Conservation (phyloP, 2,888 invertebrate genomes). For the Sussaba pulchella region DNA sequence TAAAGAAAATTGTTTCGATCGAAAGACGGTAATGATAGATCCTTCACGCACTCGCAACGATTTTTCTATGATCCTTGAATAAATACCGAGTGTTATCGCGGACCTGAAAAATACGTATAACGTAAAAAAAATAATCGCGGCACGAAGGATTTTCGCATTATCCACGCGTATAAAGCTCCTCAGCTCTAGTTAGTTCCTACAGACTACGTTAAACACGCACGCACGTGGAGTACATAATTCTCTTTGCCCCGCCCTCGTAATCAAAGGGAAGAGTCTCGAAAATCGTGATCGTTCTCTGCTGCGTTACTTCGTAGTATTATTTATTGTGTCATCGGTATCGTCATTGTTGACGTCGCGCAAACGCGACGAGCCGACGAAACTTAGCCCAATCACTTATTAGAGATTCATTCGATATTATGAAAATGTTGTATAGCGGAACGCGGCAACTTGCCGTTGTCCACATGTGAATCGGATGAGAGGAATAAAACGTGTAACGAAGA, state of each 20-base stretch:
- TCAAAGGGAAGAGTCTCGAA: conserved; percentile 16
- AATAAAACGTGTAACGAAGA: conserved; percentile 54
- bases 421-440: conserved; percentile 60
- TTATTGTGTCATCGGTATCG: conserved; percentile 60
- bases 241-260: conserved; percentile 16
- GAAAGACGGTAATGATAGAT: conserved; percentile 3
- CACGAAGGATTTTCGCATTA: conserved; percentile 30
- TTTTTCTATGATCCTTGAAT: conserved; percentile 28
- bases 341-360: conserved; percentile 45
- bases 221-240: conserved; percentile 32
- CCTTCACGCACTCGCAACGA: conserved; percentile 18
- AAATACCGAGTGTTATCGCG: conserved; percentile 29
- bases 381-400: not conserved
- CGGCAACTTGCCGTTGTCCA: conserved; percentile 43
- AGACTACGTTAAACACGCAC: conserved; percentile 49
- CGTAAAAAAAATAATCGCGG: conserved; percentile 39
- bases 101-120: conserved; percentile 46
- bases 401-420: conserved; percentile 52
- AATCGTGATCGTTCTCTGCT: conserved; percentile 56
- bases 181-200: conserved; percentile 68
- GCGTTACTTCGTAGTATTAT: conserved; percentile 56
- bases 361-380: conserved; percentile 17
- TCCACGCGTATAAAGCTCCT: conserved; percentile 44
- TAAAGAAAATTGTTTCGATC: conserved; percentile 8
- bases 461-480: conserved; percentile 40